A percentile compares a stretch with the other conserved stretches of the same genome.
phyloP scores from a whole-genome alignment of 2,888 invertebrate species.

The Rhamphomyia laevipes region DNA sequence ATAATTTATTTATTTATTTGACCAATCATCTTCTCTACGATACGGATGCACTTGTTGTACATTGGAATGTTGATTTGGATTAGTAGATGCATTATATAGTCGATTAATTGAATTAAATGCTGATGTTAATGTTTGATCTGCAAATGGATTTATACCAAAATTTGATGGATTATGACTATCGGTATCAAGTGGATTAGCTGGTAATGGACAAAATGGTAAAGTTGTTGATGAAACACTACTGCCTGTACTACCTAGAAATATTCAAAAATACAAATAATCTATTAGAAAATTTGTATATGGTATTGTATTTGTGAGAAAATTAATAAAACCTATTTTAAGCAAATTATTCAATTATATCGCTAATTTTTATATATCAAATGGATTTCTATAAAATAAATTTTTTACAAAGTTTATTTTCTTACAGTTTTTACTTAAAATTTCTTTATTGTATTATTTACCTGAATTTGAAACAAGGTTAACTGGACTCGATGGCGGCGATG shows the following conservation, averaged over 20 bases:
- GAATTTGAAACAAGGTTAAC: not conserved
- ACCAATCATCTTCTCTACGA: too few relatives aligned
- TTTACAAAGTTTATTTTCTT: too few relatives aligned
- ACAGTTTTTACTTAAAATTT: not conserved
- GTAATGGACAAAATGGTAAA: not conserved
- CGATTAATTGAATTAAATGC: too few relatives aligned
- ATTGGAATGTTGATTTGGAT: too few relatives aligned
- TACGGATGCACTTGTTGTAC: too few relatives aligned
- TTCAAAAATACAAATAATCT: not conserved
- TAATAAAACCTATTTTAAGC: too few relatives aligned
- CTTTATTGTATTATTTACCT: not conserved
- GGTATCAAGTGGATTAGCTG: not conserved
- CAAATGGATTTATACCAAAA: not conserved
- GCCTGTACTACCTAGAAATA: not conserved
- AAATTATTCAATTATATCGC: too few relatives aligned
- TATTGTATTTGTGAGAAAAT: too few relatives aligned
- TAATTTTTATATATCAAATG: too few relatives aligned
- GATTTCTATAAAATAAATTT: too few relatives aligned
- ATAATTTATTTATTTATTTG: too few relatives aligned
- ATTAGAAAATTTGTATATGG: not conserved
- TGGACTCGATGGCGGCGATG: slow-evolving; percentile 28
- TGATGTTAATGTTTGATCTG: not conserved
- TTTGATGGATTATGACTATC: not conserved
- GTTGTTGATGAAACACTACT: not conserved
- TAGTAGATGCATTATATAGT: too few relatives aligned